phyloP scores from a whole-genome alignment of 2,888 invertebrate species.

The Flexamia atlantica region DNA sequence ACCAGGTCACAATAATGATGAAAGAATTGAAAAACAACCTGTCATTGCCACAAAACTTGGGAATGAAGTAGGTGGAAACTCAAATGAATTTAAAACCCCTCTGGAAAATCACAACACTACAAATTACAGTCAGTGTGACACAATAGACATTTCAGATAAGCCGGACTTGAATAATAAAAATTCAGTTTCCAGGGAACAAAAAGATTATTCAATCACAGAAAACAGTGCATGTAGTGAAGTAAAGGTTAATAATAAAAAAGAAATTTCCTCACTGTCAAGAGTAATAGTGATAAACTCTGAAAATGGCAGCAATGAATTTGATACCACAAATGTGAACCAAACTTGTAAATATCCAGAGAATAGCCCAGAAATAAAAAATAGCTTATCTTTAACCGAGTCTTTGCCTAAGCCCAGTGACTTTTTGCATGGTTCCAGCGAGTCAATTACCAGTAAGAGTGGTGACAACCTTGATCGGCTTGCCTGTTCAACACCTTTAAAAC shows the following conservation, averaged over 20 bases:
- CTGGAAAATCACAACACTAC: not conserved
- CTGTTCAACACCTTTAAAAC: not conserved
- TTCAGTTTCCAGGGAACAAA: not conserved
- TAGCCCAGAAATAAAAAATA: not conserved
- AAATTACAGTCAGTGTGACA: not conserved
- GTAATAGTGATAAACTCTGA: not conserved
- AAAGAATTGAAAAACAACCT: not conserved
- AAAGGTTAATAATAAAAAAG: not conserved
- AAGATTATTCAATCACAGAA: no score
- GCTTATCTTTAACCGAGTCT: not conserved
- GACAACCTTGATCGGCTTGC: not conserved
- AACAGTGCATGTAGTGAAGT: not conserved
- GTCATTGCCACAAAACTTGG: not conserved
- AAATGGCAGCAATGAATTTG: not conserved
- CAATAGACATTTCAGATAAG: not conserved
- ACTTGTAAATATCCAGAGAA: not conserved
- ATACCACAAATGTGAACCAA: not conserved
- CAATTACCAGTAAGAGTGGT: not conserved
- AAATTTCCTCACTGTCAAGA: not conserved
- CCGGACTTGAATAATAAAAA: not conserved
- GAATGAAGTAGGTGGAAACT: not conserved
- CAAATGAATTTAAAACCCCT: not conserved
- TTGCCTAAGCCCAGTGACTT: not conserved
- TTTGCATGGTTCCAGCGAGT: not conserved
- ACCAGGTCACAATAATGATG: not conserved